Conservation (phyloP, 1,140 invertebrate species). For the Drosophila pseudoananassae region DNA sequence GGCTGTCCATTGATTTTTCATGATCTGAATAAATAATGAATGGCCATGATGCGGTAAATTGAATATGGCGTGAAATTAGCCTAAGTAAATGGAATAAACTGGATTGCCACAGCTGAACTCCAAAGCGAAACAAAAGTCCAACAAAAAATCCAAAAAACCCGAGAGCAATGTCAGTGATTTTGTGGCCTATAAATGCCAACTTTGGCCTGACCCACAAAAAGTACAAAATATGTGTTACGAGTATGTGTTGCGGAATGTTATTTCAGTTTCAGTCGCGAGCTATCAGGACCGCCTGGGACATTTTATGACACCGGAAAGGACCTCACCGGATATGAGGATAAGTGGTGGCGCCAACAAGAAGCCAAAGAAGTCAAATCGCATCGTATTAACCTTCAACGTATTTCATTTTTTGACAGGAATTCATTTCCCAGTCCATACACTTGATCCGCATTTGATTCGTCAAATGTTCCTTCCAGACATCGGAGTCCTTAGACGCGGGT, state of each 20-base stretch:
- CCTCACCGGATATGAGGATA: not conserved
- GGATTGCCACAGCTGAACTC: slow-evolving; percentile 47
- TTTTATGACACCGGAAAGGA: slow-evolving; percentile 39
- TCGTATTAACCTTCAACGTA: slow-evolving; percentile 77
- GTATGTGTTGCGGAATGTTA: slow-evolving; percentile 25
- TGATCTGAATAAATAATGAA: slow-evolving; percentile 82
- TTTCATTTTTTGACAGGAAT: slow-evolving; percentile 70
- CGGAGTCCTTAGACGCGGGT: slow-evolving; percentile 18
- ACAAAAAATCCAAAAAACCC: not conserved
- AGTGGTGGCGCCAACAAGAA: slow-evolving; percentile 9
- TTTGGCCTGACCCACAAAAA: slow-evolving; percentile 17
- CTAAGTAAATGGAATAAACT: slow-evolving; percentile 83
- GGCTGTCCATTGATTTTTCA: slow-evolving; percentile 77
- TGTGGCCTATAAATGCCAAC: slow-evolving; percentile 55
- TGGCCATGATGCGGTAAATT: slow-evolving; percentile 81
- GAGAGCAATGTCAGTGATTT: slow-evolving; percentile 34
- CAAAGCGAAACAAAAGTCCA: not conserved
- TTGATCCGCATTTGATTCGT: slow-evolving; percentile 76
- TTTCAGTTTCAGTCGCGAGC: slow-evolving; percentile 60
- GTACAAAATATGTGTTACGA: not conserved
- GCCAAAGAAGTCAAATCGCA: slow-evolving; percentile 65
- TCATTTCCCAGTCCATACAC: slow-evolving; percentile 43
- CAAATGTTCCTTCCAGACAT: slow-evolving; percentile 51
- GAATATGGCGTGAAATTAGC: slow-evolving; percentile 82
- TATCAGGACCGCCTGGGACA: slow-evolving; percentile 61